Evolutionary conservation across 2,888 invertebrate genomes (phyloP).

Genomic region (Cephus runcator): DNA sequence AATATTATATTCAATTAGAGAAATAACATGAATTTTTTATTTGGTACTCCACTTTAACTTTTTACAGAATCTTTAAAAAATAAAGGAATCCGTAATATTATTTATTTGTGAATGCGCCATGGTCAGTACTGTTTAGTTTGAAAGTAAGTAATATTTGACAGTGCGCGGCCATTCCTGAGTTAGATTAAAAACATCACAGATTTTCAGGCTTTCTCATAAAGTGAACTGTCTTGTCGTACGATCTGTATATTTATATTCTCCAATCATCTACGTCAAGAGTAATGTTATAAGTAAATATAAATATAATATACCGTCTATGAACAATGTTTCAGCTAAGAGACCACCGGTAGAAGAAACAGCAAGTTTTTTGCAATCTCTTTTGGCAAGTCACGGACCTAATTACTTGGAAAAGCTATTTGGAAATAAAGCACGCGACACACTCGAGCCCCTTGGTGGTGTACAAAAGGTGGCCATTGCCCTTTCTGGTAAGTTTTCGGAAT

Average conservation of each 20-base stretch:
- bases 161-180: background rate
- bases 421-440: slow-evolving; percentile 90
- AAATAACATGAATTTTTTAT: no score
- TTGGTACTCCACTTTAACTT: no score
- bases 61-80: no score
- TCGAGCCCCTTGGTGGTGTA: slow-evolving; percentile 92
- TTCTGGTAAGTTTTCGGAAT: slow-evolving; percentile 73
- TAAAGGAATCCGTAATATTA: no score
- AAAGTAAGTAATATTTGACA: no score
- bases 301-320: background rate
- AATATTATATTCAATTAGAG: no score
- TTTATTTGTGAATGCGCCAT: no score
- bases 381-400: slow-evolving; percentile 96
- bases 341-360: slow-evolving; percentile 97
- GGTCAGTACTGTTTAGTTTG: no score
- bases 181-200: background rate
- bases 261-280: background rate
- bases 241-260: background rate
- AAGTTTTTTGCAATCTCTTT: slow-evolving; percentile 91
- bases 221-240: background rate
- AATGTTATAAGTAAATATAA: background rate
- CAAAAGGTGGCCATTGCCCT: slow-evolving; percentile 95
- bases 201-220: background rate
- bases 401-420: slow-evolving; percentile 97
- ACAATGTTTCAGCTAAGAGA: slow-evolving; percentile 79